phyloP scores from a whole-genome alignment of 1,140 invertebrate species.

The Pteromalus puparum region DNA sequence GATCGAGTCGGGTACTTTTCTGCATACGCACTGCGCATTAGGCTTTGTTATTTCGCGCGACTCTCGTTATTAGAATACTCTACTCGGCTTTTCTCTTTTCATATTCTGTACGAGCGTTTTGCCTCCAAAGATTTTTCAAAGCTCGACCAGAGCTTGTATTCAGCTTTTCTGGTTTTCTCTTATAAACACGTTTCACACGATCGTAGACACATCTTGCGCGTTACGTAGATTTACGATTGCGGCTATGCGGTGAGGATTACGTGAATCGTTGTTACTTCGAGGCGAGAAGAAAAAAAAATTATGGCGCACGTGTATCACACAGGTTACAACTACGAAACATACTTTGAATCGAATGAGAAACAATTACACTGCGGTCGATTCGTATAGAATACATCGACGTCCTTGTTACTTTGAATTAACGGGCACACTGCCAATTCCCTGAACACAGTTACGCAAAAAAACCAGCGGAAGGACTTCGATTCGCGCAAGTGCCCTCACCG shows the following conservation, averaged over 20 bases:
- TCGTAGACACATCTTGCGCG: constrained; percentile 4
- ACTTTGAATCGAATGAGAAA: background rate
- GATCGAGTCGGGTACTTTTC: background rate
- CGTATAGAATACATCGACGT: background rate
- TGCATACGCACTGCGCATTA: background rate
- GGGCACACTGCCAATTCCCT: background rate
- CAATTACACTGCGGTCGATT: constrained; percentile 3
- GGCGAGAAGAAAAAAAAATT: background rate
- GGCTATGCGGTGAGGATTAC: constrained; percentile 8
- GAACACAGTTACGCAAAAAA: background rate
- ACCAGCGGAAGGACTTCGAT: background rate
- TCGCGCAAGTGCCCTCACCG: background rate
- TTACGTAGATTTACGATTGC: background rate
- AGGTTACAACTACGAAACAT: constrained; percentile 8
- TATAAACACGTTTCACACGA: background rate
- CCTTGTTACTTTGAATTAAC: background rate
- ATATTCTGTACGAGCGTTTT: background rate
- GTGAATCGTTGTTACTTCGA: background rate
- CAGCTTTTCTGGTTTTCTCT: too few species aligned
- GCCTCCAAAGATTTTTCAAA: background rate
- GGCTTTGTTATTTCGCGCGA: background rate
- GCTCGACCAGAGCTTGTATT: too few species aligned
- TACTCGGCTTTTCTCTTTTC: background rate
- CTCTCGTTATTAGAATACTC: background rate
- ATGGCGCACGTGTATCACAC: background rate